A percentile compares a stretch with the other conserved stretches of the same genome.
Conservation (phyloP, 1,140 invertebrate species). For the Bombus ignitus region DNA sequence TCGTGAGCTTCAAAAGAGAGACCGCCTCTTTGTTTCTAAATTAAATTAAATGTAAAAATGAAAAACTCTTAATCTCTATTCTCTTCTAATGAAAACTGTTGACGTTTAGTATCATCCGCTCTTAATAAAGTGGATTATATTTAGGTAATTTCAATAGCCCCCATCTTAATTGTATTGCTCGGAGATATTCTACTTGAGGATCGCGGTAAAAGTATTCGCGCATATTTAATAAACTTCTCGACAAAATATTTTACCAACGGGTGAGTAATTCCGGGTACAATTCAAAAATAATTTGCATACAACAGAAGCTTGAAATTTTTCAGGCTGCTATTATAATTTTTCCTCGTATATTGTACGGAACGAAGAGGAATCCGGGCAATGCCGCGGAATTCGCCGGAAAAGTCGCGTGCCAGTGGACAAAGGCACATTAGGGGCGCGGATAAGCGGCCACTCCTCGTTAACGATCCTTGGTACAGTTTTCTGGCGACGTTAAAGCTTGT, state of each 20-base stretch:
- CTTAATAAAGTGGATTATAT: neutral
- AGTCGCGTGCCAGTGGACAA: slow-evolving; percentile 11
- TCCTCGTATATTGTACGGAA: neutral
- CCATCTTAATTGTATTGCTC: neutral
- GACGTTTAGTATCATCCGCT: too few relatives aligned
- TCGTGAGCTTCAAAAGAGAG: too few relatives aligned
- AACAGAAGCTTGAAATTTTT: neutral
- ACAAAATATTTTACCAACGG: neutral
- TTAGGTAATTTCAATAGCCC: neutral
- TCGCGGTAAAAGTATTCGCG: neutral
- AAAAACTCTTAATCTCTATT: too few relatives aligned
- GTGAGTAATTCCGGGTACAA: neutral
- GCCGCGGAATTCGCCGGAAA: neutral
- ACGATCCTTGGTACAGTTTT: slow-evolving; percentile 32
- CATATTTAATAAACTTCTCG: neutral
- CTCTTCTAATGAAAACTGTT: too few relatives aligned
- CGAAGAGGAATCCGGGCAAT: neutral
- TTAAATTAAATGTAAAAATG: too few relatives aligned
- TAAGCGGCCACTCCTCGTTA: slow-evolving; percentile 20
- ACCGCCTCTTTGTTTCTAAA: too few relatives aligned
- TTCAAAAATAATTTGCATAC: neutral
- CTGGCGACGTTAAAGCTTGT: slow-evolving; percentile 18
- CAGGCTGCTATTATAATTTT: neutral
- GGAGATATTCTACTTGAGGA: neutral
- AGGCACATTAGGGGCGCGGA: slow-evolving; percentile 13